These are phyloP conservation scores for Sebastes aleutianus DNA, from an alignment of 2,797 vertebrate genomes.

Conservation along the genomic window DNA sequence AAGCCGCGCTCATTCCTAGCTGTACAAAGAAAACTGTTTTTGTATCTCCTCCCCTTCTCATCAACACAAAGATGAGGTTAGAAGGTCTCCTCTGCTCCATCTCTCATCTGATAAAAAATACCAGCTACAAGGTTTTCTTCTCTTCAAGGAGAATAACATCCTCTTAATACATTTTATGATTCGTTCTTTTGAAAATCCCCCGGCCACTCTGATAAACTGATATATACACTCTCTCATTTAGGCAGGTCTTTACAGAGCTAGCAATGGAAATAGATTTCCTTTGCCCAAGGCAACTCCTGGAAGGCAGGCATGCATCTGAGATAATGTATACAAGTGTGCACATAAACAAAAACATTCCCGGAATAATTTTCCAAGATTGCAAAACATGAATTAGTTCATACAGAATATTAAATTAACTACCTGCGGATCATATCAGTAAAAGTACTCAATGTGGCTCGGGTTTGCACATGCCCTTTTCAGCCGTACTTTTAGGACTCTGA, in stretches of 20 bases:
- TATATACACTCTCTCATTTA: slow-evolving; percentile 24
- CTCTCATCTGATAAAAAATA: slow-evolving; percentile 53
- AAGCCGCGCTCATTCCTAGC: slow-evolving; percentile 24
- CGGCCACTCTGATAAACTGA: slow-evolving; percentile 8
- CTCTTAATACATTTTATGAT: slow-evolving; percentile 50
- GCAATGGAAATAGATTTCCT: slow-evolving; percentile 33
- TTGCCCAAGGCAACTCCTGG: slow-evolving; percentile 27
- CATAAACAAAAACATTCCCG: neutral
- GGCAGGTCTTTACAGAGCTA: slow-evolving; percentile 22
- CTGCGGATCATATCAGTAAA: neutral
- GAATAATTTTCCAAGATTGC: neutral
- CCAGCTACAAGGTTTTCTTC: slow-evolving; percentile 15
- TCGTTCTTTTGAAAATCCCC: slow-evolving; percentile 32
- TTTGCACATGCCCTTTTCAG: neutral
- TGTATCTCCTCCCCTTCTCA: slow-evolving; percentile 45
- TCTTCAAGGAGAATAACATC: slow-evolving; percentile 39
- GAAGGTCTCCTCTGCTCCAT: slow-evolving; percentile 33
- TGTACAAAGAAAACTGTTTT: slow-evolving; percentile 45
- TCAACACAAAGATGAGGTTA: slow-evolving; percentile 52
- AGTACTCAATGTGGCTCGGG: neutral
- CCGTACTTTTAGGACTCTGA: neutral
- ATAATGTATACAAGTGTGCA: slow-evolving; percentile 9
- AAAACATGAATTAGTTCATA: neutral
- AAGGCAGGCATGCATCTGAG: slow-evolving; percentile 7
- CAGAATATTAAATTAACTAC: neutral